Base-by-base conservation (phyloP, 2,888 invertebrate species). In the Hecatera dysodea region DNA sequence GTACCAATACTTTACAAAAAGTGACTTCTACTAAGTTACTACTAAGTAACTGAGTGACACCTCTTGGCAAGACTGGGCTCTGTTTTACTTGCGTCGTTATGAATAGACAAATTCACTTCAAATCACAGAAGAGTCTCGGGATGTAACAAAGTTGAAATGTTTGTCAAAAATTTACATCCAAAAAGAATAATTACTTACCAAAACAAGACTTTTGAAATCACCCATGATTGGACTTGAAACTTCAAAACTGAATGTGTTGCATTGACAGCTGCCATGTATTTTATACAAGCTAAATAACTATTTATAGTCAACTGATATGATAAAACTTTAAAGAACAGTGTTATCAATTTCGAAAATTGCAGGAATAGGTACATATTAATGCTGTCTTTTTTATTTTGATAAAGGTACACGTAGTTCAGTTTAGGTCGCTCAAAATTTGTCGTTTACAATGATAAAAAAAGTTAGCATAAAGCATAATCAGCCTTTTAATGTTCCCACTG, bases 271-370 rank as follows among this genome's bases (percentile, higher is more conserved):
- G 29, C 55, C 19, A 50, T 63, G 46, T 52, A 61, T 68, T 71
- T 63, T 80, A 81, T 82, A 74, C 56, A 52, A 44, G 22, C 11
- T 6, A 39, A 65, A n/a, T 27, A 11, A 50, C 56, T 61, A 81
- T 81, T 77, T 56, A 48, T 72, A 62, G 22, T 53, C 33, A 22
- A 55, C 39, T 63, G 72, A 75, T 67, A 72, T 56, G 77, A 61
- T 66, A 67, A 62, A 55, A 53, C 15, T 60, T 27, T 62, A 39
- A 9, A 44, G 44, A 67, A 70, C 19, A 19, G 33, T 36, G 5
- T 44, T 19, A 17, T 22, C 2, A 42, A 48, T 42, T 33, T 22
- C 0, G 6, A 27, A 42, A 27, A 44, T 36, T 63, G n/a, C 7
- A 33, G 22, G 60, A 68, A 42, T 42, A n/a, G n/a, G n/a, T n/a